phyloP scores from a whole-genome alignment of 2,888 invertebrate genomes.

The Melanostoma mellinum region DNA sequence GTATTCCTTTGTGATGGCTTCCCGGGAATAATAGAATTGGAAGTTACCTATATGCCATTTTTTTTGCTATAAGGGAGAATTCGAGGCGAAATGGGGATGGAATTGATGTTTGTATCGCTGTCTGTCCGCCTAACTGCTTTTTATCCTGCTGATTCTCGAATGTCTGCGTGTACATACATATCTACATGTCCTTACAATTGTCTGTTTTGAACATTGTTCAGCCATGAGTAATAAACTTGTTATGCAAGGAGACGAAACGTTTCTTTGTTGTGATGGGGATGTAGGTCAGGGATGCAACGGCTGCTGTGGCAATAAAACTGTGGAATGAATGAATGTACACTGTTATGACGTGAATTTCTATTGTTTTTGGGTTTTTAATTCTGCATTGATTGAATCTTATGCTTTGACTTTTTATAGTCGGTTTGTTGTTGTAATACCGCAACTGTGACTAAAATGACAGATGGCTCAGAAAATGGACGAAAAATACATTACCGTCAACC shows the following conservation, averaged over 20 bases:
- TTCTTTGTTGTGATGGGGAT: constrained; percentile 40
- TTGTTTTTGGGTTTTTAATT: neutral
- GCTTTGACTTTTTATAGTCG: neutral
- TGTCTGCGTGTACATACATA: neutral
- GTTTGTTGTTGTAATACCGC: no score
- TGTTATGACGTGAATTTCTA: constrained; percentile 29
- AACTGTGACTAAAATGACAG: no score
- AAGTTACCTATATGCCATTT: no score
- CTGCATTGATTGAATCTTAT: neutral
- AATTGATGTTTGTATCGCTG: no score
- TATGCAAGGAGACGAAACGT: constrained; percentile 45
- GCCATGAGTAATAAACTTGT: constrained; percentile 44
- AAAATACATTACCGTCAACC: no score
- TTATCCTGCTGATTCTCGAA: neutral
- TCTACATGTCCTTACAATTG: neutral
- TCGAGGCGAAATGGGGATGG: no score
- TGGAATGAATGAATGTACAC: neutral
- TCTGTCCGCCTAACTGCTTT: no score
- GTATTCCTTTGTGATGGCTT: no score
- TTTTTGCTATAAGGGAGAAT: no score
- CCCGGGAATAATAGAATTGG: no score
- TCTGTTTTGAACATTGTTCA: constrained; percentile 1
- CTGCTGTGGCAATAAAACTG: neutral
- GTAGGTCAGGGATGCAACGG: constrained; percentile 58
- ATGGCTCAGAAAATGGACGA: no score